Base-by-base conservation (phyloP, 1,140 invertebrate genomes). In the Megalopta genalis region DNA sequence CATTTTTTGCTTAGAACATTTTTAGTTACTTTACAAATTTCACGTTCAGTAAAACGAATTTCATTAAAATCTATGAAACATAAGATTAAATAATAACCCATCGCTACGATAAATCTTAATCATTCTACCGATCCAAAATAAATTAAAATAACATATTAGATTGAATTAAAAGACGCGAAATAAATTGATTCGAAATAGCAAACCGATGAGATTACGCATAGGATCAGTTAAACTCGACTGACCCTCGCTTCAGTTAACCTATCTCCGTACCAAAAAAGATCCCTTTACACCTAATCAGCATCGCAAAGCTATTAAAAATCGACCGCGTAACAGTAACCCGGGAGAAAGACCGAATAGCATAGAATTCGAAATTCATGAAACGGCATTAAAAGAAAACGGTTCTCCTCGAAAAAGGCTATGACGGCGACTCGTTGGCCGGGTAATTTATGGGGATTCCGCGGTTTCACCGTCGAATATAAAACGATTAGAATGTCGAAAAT, bases 381-480 rank as follows among this genome's bases (percentile, higher is more conserved):
- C 21, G 10, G 23, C 32, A 27, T 54, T 42, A 42, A 32, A 59
- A 57, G 21, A 16, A 57, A 69, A 76, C 39, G 21, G 21, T 46
- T 68, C 39, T 76, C 42, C 39, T 16, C 37, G 25, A 54, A 52
- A 66, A 63, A n/a, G 49, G 2, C 32, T 16, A 39, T 54, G 63
- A 54, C 25, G 49, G 10, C 2, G 14, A 5, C 21, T 67, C 62
- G 37, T 80, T 81, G 32, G 12, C 42, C 21, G 21, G 4, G 14
- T 25, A 60, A 9, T 78, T 73, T 82, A 83, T 67, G 59, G n/a
- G 6, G 18, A 10, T 8, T 23, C 12, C 42, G 42, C 8, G 23
- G 4, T 21, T 16, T 8, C n/a, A 37, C 23, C 39, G 64, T 73
- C 42, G 23, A 57, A 66, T 25, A 37, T 66, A 71, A 71, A 54